A percentile compares a stretch with the other conserved stretches of the same genome.
These are phyloP conservation scores for Somateria mollissima DNA, from an alignment of 2,797 vertebrate species.

Conservation along the genomic window DNA sequence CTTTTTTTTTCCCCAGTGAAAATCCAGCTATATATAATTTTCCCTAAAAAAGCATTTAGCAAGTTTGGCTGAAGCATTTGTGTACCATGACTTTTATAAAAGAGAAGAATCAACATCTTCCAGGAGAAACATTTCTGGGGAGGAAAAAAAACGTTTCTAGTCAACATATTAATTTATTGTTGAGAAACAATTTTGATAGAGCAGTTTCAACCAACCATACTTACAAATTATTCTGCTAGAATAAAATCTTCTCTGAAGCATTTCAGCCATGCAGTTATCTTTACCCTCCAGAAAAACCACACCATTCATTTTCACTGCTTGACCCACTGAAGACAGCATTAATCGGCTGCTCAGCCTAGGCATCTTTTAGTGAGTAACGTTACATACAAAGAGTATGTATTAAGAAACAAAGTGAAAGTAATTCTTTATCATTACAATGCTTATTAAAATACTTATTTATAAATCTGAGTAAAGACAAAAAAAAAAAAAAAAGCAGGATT, in stretches of 20 bases:
- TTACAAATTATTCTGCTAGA: constrained; percentile 29
- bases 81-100: not conserved
- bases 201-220: constrained; percentile 22
- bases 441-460: not conserved
- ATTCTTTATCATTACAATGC: not conserved
- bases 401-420: not conserved
- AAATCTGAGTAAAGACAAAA: not conserved
- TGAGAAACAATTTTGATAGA: constrained; percentile 29
- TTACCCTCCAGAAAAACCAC: constrained; percentile 14
- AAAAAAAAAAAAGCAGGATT: not conserved
- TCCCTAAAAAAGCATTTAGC: not conserved
- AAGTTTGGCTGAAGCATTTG: not conserved
- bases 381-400: not conserved
- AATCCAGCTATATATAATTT: not conserved
- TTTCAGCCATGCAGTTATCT: constrained; percentile 42
- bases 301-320: constrained; percentile 25
- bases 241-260: not conserved
- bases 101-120: not conserved
- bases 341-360: not conserved
- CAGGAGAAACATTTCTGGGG: constrained; percentile 11
- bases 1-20: not conserved
- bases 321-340: not conserved
- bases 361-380: not conserved
- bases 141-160: not conserved
- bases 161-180: constrained; percentile 25